phyloP scores from a whole-genome alignment of 2,888 invertebrate species.

The Archips crataeganus region DNA sequence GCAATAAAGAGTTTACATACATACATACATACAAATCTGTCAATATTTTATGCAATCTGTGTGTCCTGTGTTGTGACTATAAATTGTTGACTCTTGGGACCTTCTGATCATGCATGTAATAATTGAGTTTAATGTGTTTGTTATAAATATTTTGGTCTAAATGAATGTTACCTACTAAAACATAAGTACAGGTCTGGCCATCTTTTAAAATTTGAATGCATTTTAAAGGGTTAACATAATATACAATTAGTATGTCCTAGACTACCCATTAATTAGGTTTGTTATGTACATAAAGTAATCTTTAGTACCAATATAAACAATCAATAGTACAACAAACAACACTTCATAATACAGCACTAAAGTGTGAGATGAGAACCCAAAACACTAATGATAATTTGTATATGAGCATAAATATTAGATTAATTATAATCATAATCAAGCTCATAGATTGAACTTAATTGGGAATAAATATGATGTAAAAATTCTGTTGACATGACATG shows the following conservation, averaged over 20 bases:
- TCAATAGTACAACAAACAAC: neutral
- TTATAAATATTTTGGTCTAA: too few species aligned
- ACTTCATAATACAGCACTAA: neutral
- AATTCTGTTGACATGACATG: constrained; percentile 72
- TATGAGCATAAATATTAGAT: neutral
- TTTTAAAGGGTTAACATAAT: neutral
- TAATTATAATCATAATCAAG: neutral
- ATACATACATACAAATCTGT: too few species aligned
- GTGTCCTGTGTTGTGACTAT: too few species aligned
- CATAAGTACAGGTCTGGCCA: neutral
- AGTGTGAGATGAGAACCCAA: neutral
- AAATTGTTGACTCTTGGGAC: too few species aligned
- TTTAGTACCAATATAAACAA: neutral
- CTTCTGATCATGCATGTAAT: neutral
- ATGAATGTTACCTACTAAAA: neutral
- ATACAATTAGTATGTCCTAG: neutral
- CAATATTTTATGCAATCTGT: neutral
- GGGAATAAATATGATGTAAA: constrained; percentile 7
- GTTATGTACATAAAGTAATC: neutral
- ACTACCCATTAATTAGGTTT: neutral
- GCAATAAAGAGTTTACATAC: too few species aligned
- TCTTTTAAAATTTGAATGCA: neutral
- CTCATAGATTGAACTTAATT: neutral
- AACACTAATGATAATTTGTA: neutral
- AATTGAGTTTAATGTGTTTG: neutral